Conservation (phyloP, 2,797 vertebrate genomes). For the Amblyraja radiata region DNA sequence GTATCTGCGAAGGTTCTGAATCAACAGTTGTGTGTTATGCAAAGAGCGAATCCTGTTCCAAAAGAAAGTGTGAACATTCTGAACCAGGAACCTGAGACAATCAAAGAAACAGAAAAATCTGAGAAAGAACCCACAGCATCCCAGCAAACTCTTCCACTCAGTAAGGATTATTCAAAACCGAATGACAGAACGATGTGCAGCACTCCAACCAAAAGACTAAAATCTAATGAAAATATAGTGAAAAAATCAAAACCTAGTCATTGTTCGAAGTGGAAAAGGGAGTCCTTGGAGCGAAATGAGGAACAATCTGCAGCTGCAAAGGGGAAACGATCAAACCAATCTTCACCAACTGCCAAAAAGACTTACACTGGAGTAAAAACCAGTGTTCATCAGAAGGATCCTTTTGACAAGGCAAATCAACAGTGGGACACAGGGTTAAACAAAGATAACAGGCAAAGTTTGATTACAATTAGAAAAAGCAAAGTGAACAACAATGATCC, state of each 20-base stretch:
- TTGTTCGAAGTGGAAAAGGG: conserved; percentile 75
- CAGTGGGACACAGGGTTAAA: neutral
- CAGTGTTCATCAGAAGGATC: conserved; percentile 10
- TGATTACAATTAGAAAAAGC: neutral
- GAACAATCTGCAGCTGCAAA: conserved; percentile 7
- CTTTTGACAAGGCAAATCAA: neutral
- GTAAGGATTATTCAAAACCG: conserved; percentile 42
- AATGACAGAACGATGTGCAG: conserved; percentile 44
- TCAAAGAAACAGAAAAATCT: conserved; percentile 42
- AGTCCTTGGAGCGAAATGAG: conserved; percentile 40
- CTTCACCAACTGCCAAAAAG: neutral
- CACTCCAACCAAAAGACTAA: conserved; percentile 47
- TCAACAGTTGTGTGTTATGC: conserved; percentile 44
- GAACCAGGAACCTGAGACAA: conserved; percentile 45
- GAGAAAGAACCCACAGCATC: conserved; percentile 44
- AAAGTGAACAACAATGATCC: neutral
- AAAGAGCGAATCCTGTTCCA: conserved; percentile 47
- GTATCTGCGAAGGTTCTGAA: conserved; percentile 45
- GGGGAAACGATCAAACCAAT: neutral
- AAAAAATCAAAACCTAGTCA: conserved; percentile 52
- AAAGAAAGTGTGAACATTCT: neutral
- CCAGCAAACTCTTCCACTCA: neutral
- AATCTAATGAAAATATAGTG: neutral
- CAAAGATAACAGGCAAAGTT: neutral
- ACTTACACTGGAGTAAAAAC: neutral